phyloP scores from a whole-genome alignment of 2,888 invertebrate genomes.

The Ptychoptera albimana region DNA sequence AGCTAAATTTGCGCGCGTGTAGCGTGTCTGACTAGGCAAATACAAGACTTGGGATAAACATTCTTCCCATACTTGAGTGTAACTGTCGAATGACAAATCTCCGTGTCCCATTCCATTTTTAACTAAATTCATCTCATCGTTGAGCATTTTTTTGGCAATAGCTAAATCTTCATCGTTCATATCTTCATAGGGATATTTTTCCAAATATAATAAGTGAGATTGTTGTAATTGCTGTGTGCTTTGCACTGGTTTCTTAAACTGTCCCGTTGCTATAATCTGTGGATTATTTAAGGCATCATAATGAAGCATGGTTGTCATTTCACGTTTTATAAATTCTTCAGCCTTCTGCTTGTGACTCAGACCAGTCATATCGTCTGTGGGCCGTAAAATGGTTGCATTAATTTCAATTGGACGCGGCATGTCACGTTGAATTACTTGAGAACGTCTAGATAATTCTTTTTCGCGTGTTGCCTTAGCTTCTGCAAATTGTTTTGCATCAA shows the following conservation, averaged over 20 bases:
- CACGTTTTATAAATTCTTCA: constrained; percentile 88
- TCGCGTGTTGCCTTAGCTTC: constrained; percentile 51
- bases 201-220: constrained; percentile 59
- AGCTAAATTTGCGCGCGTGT: constrained; percentile 86
- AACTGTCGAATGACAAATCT: constrained; percentile 79
- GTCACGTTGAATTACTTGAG: constrained; percentile 71
- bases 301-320: constrained; percentile 92
- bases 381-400: constrained; percentile 66
- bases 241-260: constrained; percentile 20
- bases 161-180: constrained; percentile 50
- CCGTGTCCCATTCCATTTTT: constrained; percentile 92
- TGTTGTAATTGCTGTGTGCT: constrained; percentile 17
- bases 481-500: constrained; percentile 52
- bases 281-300: constrained; percentile 78
- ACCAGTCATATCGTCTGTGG: constrained; percentile 55
- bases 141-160: constrained; percentile 45
- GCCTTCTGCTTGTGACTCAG: constrained; percentile 83
- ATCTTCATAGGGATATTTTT: constrained; percentile 71
- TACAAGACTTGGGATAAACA: constrained; percentile 85
- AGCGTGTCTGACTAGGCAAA: constrained; percentile 79
- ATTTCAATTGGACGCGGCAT: constrained; percentile 76
- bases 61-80: constrained; percentile 94
- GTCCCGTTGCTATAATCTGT: constrained; percentile 33
- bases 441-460: constrained; percentile 49
- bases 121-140: constrained; percentile 77